Percentiles rank a stretch among this genome's conserved stretches.
phyloP scores from a whole-genome alignment of 1,140 invertebrate genomes.

The Muscidifurax raptorellus region DNA sequence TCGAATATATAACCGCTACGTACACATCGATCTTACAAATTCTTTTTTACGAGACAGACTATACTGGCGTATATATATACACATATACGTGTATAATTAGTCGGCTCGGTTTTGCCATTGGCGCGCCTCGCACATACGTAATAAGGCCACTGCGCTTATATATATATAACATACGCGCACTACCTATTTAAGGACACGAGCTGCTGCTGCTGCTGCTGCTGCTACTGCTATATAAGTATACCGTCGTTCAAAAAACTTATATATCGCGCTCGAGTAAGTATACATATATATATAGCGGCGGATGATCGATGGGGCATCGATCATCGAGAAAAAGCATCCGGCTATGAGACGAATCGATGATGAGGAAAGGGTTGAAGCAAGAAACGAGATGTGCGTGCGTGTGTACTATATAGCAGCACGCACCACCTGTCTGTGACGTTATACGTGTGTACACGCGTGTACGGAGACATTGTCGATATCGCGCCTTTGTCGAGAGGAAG shows the following conservation, averaged over 20 bases:
- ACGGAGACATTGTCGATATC: slow-evolving; percentile 42
- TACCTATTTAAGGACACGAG: slow-evolving; percentile 51
- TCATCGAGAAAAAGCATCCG: slow-evolving; percentile 64
- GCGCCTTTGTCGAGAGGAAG: slow-evolving; percentile 22
- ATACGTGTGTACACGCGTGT: neutral
- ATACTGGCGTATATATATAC: neutral
- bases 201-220: neutral
- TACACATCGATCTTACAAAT: neutral
- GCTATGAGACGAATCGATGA: slow-evolving; percentile 48
- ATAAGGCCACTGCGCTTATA: slow-evolving; percentile 15
- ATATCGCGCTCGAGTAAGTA: slow-evolving; percentile 6
- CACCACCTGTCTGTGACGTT: slow-evolving; percentile 14
- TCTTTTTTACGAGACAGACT: neutral
- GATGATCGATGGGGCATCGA: slow-evolving; percentile 69
- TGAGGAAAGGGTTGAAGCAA: slow-evolving; percentile 7
- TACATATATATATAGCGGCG: too few relatives aligned
- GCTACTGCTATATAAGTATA: too few relatives aligned
- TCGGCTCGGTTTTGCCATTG: slow-evolving; percentile 9
- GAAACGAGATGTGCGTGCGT: neutral
- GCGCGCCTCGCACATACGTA: slow-evolving; percentile 41
- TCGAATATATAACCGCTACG: too few relatives aligned
- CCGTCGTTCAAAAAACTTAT: slow-evolving; percentile 60
- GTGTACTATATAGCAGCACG: neutral
- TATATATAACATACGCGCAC: neutral
- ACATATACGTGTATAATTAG: slow-evolving; percentile 41